These are phyloP conservation scores for Pararge aegeria DNA, from an alignment of 1,140 invertebrate species.

Conservation along the genomic window DNA sequence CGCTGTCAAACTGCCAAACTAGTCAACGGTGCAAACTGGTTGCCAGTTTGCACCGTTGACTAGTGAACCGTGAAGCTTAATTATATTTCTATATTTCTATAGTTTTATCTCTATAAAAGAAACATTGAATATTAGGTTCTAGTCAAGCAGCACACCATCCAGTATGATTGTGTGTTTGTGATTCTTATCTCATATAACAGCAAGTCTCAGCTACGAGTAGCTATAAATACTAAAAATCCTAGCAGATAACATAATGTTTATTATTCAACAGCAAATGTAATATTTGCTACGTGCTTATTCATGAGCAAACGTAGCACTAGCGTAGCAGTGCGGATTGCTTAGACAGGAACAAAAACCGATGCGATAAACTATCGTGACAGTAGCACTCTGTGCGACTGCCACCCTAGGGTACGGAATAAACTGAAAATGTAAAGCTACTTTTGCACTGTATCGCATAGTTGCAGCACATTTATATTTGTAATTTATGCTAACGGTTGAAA, in stretches of 20 bases:
- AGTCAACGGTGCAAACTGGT: not conserved
- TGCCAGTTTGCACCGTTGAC: no score
- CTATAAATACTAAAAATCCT: no score
- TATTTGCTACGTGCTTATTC: not conserved
- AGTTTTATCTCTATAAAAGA: no score
- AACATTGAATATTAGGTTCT: no score
- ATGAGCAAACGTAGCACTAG: slow-evolving; percentile 3
- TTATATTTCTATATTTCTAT: no score
- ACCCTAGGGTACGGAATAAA: not conserved
- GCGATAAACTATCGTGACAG: slow-evolving; percentile 36
- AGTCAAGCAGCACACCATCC: no score
- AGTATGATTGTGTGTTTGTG: no score
- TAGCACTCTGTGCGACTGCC: slow-evolving; percentile 34
- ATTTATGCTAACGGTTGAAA: slow-evolving; percentile 2
- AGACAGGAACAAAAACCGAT: slow-evolving; percentile 17
- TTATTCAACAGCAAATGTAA: not conserved
- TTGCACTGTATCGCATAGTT: not conserved
- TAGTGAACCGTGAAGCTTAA: no score
- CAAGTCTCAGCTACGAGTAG: no score
- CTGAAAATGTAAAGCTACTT: slow-evolving; percentile 1
- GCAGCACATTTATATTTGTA: not conserved
- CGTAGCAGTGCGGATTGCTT: not conserved
- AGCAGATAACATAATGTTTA: no score
- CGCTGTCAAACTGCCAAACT: slow-evolving; percentile 30
- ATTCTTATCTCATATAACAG: no score